Evolutionary conservation across 1,140 invertebrate genomes (phyloP).

Genomic region (Zophobas atratus): DNA sequence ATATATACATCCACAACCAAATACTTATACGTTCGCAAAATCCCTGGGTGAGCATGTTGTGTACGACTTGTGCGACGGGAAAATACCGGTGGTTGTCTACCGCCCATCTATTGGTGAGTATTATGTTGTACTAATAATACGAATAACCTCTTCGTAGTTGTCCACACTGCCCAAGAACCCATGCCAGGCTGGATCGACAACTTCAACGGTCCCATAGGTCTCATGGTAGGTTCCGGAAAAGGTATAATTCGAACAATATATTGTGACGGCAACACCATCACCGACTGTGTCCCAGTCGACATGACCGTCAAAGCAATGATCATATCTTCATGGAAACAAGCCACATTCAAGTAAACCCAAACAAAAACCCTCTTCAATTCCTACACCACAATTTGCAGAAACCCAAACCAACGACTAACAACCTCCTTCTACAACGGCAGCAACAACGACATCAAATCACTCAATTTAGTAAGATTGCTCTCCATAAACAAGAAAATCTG

Average conservation of each 20-base stretch:
- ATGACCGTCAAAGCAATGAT: slow-evolving; percentile 87
- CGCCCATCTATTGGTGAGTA: slow-evolving; percentile 91
- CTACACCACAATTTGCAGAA: not conserved
- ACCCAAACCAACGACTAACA: not conserved
- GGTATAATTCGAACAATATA: slow-evolving; percentile 84
- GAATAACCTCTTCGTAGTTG: slow-evolving; percentile 70
- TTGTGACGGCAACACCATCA: slow-evolving; percentile 73
- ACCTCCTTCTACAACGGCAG: slow-evolving; percentile 78
- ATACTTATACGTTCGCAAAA: slow-evolving; percentile 92
- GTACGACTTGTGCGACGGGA: slow-evolving; percentile 76
- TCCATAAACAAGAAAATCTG: slow-evolving; percentile 71
- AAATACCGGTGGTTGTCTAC: slow-evolving; percentile 86
- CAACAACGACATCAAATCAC: slow-evolving; percentile 76
- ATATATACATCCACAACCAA: slow-evolving; percentile 82
- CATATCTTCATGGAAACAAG: slow-evolving; percentile 81
- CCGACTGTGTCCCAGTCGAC: slow-evolving; percentile 92
- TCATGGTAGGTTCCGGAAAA: slow-evolving; percentile 83
- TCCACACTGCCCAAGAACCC: slow-evolving; percentile 77
- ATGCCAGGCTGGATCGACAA: slow-evolving; percentile 93
- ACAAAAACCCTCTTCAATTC: not conserved
- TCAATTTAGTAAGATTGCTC: slow-evolving; percentile 77
- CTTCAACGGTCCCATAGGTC: slow-evolving; percentile 91
- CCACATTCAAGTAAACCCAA: slow-evolving; percentile 71
- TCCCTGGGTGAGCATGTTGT: slow-evolving; percentile 85
- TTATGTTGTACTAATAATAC: not conserved